A percentile compares a stretch with the other conserved stretches of the same genome.
Evolutionary conservation across 2,888 invertebrate genomes (phyloP).

Genomic region (Julus scanicus): DNA sequence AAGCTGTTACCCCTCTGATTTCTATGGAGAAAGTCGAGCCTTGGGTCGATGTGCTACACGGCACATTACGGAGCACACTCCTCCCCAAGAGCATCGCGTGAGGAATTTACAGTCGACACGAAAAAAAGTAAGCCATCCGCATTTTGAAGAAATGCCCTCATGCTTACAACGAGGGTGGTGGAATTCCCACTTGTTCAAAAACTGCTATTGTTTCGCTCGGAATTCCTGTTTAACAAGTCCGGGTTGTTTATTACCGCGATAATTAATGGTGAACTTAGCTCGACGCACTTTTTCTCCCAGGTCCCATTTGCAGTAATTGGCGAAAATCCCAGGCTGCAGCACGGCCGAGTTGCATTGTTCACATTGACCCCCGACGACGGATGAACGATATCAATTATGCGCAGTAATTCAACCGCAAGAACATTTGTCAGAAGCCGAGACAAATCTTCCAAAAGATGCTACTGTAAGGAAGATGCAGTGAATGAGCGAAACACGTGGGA

Average conservation of each 20-base stretch:
- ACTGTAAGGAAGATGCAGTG: background rate
- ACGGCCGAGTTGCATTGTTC: background rate
- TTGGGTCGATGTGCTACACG: slow-evolving; percentile 12
- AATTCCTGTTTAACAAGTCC: background rate
- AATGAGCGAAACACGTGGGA: background rate
- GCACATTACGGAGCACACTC: slow-evolving; percentile 16
- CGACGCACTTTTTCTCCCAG: background rate
- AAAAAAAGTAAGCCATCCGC: background rate
- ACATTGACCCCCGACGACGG: background rate
- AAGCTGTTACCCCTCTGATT: slow-evolving; percentile 30
- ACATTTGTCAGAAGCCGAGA: slow-evolving; percentile 6
- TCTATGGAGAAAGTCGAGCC: slow-evolving; percentile 1
- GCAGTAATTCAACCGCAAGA: background rate
- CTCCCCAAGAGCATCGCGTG: background rate
- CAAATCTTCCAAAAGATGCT: background rate
- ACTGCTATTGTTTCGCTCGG: background rate
- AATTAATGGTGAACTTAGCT: background rate
- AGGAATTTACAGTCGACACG: slow-evolving; percentile 29
- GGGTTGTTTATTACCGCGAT: background rate
- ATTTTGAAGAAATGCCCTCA: background rate
- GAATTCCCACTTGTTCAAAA: background rate
- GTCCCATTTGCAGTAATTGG: background rate
- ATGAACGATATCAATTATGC: background rate
- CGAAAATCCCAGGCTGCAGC: background rate
- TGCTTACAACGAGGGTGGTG: background rate